Evolutionary conservation across 2,888 invertebrate species (phyloP), one percentile per base, ranked within the genome.

Genomic region (Barypeithes pellucidus): DNA sequence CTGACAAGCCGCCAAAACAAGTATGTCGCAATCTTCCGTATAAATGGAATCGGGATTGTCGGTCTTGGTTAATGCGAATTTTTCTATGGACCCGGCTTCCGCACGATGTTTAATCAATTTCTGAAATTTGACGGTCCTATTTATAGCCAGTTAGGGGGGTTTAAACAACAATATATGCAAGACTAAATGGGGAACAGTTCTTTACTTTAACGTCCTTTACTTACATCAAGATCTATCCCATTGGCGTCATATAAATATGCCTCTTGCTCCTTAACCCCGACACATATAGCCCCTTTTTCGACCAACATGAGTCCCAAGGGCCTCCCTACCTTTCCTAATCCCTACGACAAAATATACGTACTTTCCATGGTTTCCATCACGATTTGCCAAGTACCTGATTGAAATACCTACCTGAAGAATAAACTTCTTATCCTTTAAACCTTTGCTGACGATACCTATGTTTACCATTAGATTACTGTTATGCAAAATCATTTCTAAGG

Each of bases 181-280:
- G 33, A 33, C 4, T 5, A 33, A 5, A 8, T 33, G 33, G 33
- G 33, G 8, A 33, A 33, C 8, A n/a, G n/a, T n/a, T n/a, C n/a
- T n/a, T n/a, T n/a, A n/a, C n/a, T n/a, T n/a, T n/a, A n/a, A 5
- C 43, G 7, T 16, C 14, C 16, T 8, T 3, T 5, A 16, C 43
- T n/a, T 72, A 79, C 79, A 36, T 78, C 54, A 3, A 79, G 70
- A 70, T 83, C 78, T 59, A 86, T 79, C 45, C 86, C 86, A 20
- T 81, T 79, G 20, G 75, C 14, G 67, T 84, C 81, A 72, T 83
- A 83, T 20, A 84, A 75, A 67, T 79, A 80, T 24, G 78, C 80
- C 72, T 85, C 82, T 8, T 78, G 68, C 52, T 86, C 86, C 75
- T 81, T 82, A 7, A 86, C 79, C 0, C 86, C 85, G 29, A 86